Conservation (phyloP, 2,797 vertebrate species). For the Pachyuromys duprasi region DNA sequence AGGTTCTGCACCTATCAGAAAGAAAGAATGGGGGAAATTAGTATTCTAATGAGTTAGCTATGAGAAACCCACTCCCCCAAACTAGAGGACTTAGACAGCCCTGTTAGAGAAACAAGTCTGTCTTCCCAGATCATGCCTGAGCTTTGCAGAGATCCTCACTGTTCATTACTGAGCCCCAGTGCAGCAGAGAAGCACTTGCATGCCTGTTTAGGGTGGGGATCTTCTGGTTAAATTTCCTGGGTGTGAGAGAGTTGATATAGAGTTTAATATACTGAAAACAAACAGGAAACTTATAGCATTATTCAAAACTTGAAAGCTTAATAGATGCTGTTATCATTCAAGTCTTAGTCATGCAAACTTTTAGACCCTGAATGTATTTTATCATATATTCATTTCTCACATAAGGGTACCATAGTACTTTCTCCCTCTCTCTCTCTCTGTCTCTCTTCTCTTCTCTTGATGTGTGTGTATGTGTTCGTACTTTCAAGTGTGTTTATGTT, state of each 20-base stretch:
- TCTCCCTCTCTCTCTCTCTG: not conserved
- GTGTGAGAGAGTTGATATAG: not conserved
- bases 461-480: too few species aligned
- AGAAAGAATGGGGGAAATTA: not conserved
- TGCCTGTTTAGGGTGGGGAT: rapidly evolving
- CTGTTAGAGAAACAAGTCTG: not conserved
- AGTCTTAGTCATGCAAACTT: not conserved
- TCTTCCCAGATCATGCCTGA: rapidly evolving
- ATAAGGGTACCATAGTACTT: not conserved
- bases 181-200: not conserved
- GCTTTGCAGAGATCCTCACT: not conserved
- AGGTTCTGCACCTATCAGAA: not conserved
- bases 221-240: not conserved
- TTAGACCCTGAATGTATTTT: not conserved
- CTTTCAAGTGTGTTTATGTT: rapidly evolving
- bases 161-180: not conserved
- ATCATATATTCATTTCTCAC: not conserved
- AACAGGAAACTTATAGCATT: not conserved
- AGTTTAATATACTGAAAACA: not conserved
- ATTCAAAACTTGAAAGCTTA: not conserved
- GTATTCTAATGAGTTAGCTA: not conserved
- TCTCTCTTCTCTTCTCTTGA: not conserved
- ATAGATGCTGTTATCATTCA: not conserved
- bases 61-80: not conserved
- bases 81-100: not conserved